A percentile compares a stretch with the other conserved stretches of the same genome.
phyloP scores from a whole-genome alignment of 92 coral and sea anemone genomes.

The Paragorgia papillata region DNA sequence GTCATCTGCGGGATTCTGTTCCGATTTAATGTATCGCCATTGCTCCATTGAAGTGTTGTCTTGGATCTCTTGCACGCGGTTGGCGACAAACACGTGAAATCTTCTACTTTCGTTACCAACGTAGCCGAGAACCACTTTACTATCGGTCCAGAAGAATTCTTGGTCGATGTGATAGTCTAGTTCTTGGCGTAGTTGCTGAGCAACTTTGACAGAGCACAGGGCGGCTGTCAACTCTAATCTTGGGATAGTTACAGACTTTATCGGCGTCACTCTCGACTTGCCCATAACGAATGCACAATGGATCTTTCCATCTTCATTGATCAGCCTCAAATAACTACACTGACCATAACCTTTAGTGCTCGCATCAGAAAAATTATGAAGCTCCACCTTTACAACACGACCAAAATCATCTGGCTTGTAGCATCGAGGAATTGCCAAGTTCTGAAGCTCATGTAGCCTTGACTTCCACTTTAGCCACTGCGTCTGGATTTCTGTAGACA shows the following conservation, averaged over 20 bases:
- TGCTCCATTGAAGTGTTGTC: not conserved
- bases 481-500: not conserved
- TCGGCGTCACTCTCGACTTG: not conserved
- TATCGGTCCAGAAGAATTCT: constrained; percentile 19
- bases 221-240: constrained; percentile 25
- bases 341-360: constrained; percentile 1
- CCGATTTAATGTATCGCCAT: not conserved
- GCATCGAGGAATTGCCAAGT: constrained; percentile 46
- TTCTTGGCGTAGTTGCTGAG: not conserved
- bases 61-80: constrained; percentile 17
- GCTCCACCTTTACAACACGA: constrained; percentile 34
- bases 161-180: not conserved
- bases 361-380: constrained; percentile 17
- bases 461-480: not conserved
- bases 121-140: constrained; percentile 24
- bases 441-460: not conserved
- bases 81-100: constrained; percentile 29
- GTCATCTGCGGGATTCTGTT: not conserved
- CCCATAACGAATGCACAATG: constrained; percentile 12
- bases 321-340: not conserved
- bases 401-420: constrained; percentile 64
- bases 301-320: not conserved
- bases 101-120: not conserved
- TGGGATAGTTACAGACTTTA: constrained; percentile 13
- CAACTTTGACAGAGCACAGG: constrained; percentile 3